A percentile compares a stretch with the other conserved stretches of the same genome.
Evolutionary conservation across 2,888 invertebrate species (phyloP).

Genomic region (Alentia gelatinosa): DNA sequence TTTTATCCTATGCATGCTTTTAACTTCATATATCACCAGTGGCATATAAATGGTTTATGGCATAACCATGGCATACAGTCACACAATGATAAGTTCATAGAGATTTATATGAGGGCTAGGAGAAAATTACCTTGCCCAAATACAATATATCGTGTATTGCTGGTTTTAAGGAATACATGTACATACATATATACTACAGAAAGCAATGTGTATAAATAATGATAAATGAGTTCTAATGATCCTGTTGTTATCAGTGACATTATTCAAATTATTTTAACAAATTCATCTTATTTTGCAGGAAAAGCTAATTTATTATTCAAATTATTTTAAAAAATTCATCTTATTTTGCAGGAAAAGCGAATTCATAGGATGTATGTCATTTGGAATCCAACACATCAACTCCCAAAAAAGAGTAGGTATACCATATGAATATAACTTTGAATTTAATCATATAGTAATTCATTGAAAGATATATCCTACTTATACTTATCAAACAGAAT

Average conservation of each 20-base stretch:
- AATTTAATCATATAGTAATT: background rate
- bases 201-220: background rate
- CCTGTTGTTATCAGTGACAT: background rate
- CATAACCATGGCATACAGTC: no score
- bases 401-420: constrained; percentile 85
- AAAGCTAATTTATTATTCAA: no score
- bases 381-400: constrained; percentile 90
- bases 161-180: background rate
- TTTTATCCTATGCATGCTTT: no score
- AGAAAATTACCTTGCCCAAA: background rate
- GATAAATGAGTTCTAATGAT: background rate
- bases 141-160: background rate
- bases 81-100: no score
- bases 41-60: no score
- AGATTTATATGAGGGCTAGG: no score
- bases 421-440: no score
- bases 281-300: no score
- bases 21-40: no score
- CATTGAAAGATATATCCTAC: background rate
- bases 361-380: constrained; percentile 95
- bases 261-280: no score
- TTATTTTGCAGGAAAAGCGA: constrained; percentile 81
- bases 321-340: background rate
- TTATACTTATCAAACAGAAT: background rate
- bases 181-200: background rate